Evolutionary conservation across 2,797 vertebrate genomes (phyloP).

Genomic region (Basileuterus tristriatus): DNA sequence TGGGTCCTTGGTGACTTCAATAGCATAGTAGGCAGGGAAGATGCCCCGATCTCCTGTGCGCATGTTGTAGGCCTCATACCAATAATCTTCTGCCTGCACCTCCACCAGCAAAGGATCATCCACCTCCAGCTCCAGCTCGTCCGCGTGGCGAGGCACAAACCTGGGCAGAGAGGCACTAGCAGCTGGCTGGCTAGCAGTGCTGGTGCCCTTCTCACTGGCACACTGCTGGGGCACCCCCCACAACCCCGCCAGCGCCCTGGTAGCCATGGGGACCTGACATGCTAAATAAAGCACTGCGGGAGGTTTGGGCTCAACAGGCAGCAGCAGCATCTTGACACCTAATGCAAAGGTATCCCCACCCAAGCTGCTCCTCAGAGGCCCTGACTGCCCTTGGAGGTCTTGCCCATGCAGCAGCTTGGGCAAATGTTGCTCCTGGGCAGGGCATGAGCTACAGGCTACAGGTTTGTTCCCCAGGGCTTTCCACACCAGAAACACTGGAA

Average conservation of each 20-base stretch:
- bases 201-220: neutral
- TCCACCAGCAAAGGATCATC: conserved; percentile 94
- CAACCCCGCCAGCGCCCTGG: neutral
- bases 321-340: neutral
- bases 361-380: neutral
- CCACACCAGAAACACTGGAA: neutral
- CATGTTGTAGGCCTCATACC: conserved; percentile 99
- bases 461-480: neutral
- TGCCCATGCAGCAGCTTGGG: neutral
- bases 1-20: conserved; percentile 88
- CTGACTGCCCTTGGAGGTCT: neutral
- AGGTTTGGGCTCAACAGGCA: neutral
- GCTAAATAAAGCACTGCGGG: neutral
- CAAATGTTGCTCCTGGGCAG: neutral
- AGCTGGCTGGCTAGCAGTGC: neutral
- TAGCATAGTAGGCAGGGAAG: conserved; percentile 95
- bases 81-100: conserved; percentile 94
- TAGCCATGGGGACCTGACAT: neutral
- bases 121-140: conserved; percentile 94
- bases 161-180: conserved; percentile 69
- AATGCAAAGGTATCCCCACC: neutral
- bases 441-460: neutral
- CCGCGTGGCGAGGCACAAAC: conserved; percentile 93
- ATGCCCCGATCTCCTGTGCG: conserved; percentile 87
- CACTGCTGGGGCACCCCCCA: neutral